phyloP scores from a whole-genome alignment of 2,888 invertebrate species.

The Brenthis hecate region DNA sequence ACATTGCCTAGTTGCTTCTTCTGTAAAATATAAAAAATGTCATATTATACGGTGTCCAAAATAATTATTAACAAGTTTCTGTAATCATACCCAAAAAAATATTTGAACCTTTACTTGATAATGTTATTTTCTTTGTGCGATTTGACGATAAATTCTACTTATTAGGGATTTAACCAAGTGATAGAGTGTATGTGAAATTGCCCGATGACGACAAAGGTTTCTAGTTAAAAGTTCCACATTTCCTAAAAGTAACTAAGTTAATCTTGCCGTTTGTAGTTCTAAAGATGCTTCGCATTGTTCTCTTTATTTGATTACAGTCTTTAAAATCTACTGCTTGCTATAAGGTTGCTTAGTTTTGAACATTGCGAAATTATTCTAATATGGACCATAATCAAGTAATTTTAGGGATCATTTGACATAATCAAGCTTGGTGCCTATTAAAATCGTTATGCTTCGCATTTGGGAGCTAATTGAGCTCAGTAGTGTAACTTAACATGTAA shows the following conservation, averaged over 20 bases:
- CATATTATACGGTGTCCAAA: too few species aligned
- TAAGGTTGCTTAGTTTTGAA: slow-evolving; percentile 5
- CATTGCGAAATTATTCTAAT: neutral
- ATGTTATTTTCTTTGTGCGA: too few species aligned
- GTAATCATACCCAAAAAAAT: too few species aligned
- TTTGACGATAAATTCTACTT: too few species aligned
- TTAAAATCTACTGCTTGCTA: slow-evolving; percentile 26
- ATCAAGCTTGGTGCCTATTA: slow-evolving; percentile 10
- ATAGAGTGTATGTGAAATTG: too few species aligned
- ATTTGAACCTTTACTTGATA: too few species aligned
- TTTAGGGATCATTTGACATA: slow-evolving; percentile 3
- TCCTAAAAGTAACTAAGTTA: neutral
- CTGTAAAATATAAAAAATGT: too few species aligned
- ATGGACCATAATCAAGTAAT: neutral
- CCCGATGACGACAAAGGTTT: too few species aligned
- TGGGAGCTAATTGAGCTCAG: slow-evolving; percentile 29
- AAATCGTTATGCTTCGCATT: slow-evolving; percentile 29
- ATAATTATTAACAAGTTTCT: too few species aligned
- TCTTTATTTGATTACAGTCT: slow-evolving; percentile 23
- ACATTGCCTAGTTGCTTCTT: too few species aligned
- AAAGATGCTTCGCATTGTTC: slow-evolving; percentile 8
- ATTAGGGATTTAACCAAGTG: too few species aligned
- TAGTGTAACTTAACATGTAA: slow-evolving; percentile 29
- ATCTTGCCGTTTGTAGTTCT: slow-evolving; percentile 5
- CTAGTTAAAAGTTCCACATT: neutral